Conservation (phyloP, 2,888 invertebrate species). For the Octodonta nipae region DNA sequence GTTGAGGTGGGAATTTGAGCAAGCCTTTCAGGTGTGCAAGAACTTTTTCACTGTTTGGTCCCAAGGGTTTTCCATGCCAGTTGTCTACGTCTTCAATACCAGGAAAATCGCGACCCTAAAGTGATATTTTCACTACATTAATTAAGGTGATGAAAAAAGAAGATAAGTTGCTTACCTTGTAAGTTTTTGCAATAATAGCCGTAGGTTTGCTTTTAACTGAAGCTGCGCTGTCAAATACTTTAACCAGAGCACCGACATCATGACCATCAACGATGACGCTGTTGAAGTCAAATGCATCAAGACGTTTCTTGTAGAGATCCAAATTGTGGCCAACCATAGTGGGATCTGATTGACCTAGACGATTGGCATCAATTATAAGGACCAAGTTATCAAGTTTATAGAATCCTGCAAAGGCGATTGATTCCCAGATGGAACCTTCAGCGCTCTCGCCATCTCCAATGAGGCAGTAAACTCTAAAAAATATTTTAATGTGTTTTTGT, state of each 20-base stretch:
- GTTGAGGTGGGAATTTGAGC: conserved; percentile 54
- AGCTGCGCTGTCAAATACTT: conserved; percentile 71
- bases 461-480: conserved; percentile 74
- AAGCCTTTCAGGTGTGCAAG: conserved; percentile 49
- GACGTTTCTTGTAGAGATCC: conserved; percentile 65
- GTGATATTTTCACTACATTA: not conserved
- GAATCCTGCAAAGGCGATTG: conserved; percentile 81
- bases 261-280: conserved; percentile 90
- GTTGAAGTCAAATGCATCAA: conserved; percentile 83
- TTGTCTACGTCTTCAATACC: conserved; percentile 83
- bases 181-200: conserved; percentile 88
- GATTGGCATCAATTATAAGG: conserved; percentile 90
- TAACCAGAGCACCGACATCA: conserved; percentile 76
- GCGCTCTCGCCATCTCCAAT: conserved; percentile 97
- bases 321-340: conserved; percentile 85
- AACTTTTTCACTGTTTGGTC: conserved; percentile 60
- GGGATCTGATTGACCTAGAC: conserved; percentile 91
- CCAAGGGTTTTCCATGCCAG: conserved; percentile 96
- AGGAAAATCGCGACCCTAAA: conserved; percentile 68
- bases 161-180: conserved; percentile 41
- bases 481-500: too few species aligned
- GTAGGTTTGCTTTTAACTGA: conserved; percentile 69
- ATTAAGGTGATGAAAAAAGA: too few species aligned
- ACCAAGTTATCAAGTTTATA: conserved; percentile 94
- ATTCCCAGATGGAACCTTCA: conserved; percentile 97